These are phyloP conservation scores for Cyphomyrus discorhynchus DNA, from an alignment of 2,113 vertebrate genomes.

Conservation along the genomic window DNA sequence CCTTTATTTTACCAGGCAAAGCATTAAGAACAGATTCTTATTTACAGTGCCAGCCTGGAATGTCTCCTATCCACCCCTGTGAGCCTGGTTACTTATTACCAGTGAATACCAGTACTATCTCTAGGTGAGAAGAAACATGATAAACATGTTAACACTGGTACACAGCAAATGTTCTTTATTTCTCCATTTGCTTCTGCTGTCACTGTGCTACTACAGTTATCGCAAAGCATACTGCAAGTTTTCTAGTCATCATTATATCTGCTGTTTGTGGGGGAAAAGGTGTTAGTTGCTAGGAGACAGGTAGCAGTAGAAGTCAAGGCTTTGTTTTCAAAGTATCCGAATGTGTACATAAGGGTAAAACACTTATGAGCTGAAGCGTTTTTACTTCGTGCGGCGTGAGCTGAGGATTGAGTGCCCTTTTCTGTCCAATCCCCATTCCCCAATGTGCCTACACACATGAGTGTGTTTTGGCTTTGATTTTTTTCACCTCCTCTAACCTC, in stretches of 20 bases:
- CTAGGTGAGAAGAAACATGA: neutral
- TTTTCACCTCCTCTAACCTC: neutral
- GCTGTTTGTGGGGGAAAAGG: constrained; percentile 31
- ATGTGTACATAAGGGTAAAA: constrained; percentile 15
- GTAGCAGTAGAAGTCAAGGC: constrained; percentile 32
- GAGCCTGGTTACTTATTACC: neutral
- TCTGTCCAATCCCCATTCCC: neutral
- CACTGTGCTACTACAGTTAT: neutral
- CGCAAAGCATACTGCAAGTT: constrained; percentile 27
- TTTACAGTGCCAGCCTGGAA: no score
- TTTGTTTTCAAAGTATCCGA: constrained; percentile 32
- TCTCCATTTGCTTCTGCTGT: neutral
- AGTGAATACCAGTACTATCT: neutral
- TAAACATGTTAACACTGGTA: neutral
- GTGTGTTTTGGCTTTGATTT: neutral
- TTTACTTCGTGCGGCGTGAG: neutral
- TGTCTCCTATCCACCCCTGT: neutral
- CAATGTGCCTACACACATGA: neutral
- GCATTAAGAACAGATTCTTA: no score
- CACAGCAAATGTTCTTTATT: neutral
- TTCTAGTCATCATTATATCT: constrained; percentile 38
- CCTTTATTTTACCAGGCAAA: no score
- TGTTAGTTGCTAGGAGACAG: constrained; percentile 61
- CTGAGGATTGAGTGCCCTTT: neutral
- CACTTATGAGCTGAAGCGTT: constrained; percentile 20